Conservation (phyloP, 2,888 invertebrate species). For the Frankliniella intonsa region DNA sequence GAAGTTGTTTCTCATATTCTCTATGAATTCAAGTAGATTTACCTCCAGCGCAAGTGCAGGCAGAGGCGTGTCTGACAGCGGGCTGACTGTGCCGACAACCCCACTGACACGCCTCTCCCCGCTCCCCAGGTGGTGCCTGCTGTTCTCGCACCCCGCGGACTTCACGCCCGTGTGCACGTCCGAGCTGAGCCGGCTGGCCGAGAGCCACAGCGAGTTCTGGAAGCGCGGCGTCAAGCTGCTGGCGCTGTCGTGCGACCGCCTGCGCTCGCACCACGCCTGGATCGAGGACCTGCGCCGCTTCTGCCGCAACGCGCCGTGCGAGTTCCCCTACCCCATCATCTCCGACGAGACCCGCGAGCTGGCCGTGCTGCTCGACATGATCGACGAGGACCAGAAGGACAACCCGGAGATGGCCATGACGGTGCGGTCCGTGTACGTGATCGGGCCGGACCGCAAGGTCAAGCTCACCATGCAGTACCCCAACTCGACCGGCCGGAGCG, state of each 20-base stretch:
- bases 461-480: slow-evolving; percentile 77
- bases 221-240: slow-evolving; percentile 67
- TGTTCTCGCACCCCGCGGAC: slow-evolving; percentile 82
- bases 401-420: slow-evolving; percentile 60
- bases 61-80: too few relatives aligned
- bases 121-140: slow-evolving; percentile 66
- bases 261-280: slow-evolving; percentile 70
- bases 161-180: slow-evolving; percentile 87
- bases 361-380: slow-evolving; percentile 68
- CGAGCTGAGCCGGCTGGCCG: slow-evolving; percentile 68
- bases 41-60: too few relatives aligned
- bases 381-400: slow-evolving; percentile 66
- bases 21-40: too few relatives aligned
- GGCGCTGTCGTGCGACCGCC: slow-evolving; percentile 71
- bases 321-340: slow-evolving; percentile 75
- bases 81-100: too few relatives aligned
- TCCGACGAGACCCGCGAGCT: slow-evolving; percentile 69
- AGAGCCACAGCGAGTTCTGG: slow-evolving; percentile 60
- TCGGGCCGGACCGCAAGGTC: slow-evolving; percentile 71
- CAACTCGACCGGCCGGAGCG: slow-evolving; percentile 76
- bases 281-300: slow-evolving; percentile 60
- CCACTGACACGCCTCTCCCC: background rate
- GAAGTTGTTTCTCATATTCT: too few relatives aligned
- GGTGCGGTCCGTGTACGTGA: slow-evolving; percentile 70
- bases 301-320: slow-evolving; percentile 60